These are phyloP conservation scores for Podarcis cretensis DNA, from an alignment of 2,113 vertebrate species.

Conservation along the genomic window DNA sequence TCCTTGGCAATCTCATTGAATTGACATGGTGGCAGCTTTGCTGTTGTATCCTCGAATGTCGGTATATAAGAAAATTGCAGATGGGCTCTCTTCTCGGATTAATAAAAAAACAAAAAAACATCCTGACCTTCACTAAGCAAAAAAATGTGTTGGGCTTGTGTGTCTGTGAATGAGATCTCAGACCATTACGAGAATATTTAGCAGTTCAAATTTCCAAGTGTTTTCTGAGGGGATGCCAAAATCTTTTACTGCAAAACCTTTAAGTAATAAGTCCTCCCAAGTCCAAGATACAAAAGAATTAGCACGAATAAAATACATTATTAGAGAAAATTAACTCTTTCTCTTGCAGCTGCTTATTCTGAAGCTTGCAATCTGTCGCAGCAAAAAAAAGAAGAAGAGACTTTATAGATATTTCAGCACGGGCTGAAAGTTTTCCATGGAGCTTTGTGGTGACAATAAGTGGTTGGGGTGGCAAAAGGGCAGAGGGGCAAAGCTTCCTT, in stretches of 20 bases:
- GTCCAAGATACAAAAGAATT: neutral
- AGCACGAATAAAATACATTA: neutral
- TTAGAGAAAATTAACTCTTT: neutral
- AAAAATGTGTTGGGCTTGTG: slow-evolving; percentile 69
- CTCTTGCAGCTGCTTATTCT: neutral
- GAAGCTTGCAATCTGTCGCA: neutral
- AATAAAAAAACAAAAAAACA: slow-evolving; percentile 52
- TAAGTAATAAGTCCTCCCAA: slow-evolving; percentile 70
- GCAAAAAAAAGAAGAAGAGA: neutral
- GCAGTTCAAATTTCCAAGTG: slow-evolving; percentile 64
- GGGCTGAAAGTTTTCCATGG: neutral
- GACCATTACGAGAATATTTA: slow-evolving; percentile 68
- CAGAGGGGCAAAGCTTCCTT: neutral
- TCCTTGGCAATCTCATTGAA: slow-evolving; percentile 74
- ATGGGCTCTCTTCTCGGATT: slow-evolving; percentile 68
- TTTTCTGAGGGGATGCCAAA: slow-evolving; percentile 72
- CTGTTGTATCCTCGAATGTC: slow-evolving; percentile 74
- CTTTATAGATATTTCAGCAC: neutral
- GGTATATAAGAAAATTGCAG: slow-evolving; percentile 71
- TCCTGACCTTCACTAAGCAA: slow-evolving; percentile 66
- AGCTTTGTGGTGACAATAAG: neutral
- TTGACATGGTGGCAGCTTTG: slow-evolving; percentile 76
- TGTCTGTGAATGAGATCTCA: slow-evolving; percentile 68
- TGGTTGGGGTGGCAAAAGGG: neutral
- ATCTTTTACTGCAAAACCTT: slow-evolving; percentile 69